phyloP scores from a whole-genome alignment of 2,888 invertebrate genomes.

The Artemia sinica region DNA sequence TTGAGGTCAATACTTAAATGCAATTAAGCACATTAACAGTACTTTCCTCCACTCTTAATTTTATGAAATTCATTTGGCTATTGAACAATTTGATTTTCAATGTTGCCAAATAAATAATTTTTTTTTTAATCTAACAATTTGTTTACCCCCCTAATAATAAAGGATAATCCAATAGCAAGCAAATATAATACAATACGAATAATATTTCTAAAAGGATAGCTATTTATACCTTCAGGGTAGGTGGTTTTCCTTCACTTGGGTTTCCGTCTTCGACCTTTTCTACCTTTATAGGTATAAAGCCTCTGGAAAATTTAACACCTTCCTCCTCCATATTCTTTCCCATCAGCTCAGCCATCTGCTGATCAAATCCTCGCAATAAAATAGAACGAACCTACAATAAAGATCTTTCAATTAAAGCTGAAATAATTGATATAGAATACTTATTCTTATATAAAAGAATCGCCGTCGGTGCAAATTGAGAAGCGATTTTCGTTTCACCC shows the following conservation, averaged over 20 bases:
- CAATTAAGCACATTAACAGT: too few species aligned
- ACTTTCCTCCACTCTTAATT: too few species aligned
- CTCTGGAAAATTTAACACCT: conserved; percentile 36
- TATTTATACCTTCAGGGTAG: conserved; percentile 25
- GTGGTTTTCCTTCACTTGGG: conserved; percentile 28
- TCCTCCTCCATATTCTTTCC: conserved; percentile 36
- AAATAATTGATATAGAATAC: neutral
- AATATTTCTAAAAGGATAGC: too few species aligned
- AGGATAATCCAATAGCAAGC: too few species aligned
- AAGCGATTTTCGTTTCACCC: neutral
- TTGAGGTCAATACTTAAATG: too few species aligned
- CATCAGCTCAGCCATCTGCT: conserved; percentile 39
- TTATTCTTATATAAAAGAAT: too few species aligned
- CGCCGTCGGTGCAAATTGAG: neutral
- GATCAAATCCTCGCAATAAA: conserved; percentile 42
- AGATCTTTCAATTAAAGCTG: conserved; percentile 24
- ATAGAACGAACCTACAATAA: conserved; percentile 35
- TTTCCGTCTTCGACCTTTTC: conserved; percentile 32
- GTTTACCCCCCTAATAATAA: too few species aligned
- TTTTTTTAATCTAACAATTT: too few species aligned
- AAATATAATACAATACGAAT: too few species aligned
- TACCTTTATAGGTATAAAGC: conserved; percentile 33
- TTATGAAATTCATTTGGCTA: too few species aligned
- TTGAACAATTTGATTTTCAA: too few species aligned
- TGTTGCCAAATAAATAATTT: too few species aligned